These are phyloP conservation scores for Lagorchestes hirsutus DNA, from an alignment of 2,797 vertebrate genomes.

Conservation along the genomic window DNA sequence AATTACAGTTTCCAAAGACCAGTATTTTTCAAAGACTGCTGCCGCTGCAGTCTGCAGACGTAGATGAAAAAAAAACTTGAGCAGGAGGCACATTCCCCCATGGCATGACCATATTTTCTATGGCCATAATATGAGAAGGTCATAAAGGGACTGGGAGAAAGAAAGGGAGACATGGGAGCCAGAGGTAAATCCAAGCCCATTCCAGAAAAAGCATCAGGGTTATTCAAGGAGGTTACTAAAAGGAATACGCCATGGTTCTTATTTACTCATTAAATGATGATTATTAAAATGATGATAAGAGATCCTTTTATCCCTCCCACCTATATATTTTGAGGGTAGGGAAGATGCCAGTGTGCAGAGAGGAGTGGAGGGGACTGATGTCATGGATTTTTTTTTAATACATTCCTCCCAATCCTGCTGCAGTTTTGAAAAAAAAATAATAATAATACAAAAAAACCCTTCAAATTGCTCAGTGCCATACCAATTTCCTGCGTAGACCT, in stretches of 20 bases:
- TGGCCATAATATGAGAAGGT: slow-evolving; percentile 59
- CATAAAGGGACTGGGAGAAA: slow-evolving; percentile 75
- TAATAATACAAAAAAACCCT: slow-evolving; percentile 83
- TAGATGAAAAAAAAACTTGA: slow-evolving; percentile 57
- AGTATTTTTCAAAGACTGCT: slow-evolving; percentile 69
- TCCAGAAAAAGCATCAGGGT: slow-evolving; percentile 50
- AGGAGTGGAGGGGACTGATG: slow-evolving; percentile 76
- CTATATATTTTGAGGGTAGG: slow-evolving; percentile 52
- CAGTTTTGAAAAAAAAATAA: slow-evolving; percentile 82
- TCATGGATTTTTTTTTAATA: slow-evolving; percentile 48
- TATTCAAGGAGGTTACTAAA: slow-evolving; percentile 55
- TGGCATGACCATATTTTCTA: slow-evolving; percentile 74
- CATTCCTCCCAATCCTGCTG: slow-evolving; percentile 80
- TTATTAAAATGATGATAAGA: slow-evolving; percentile 68
- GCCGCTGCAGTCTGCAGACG: slow-evolving; percentile 81
- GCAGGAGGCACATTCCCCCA: slow-evolving; percentile 72
- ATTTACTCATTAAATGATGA: slow-evolving; percentile 63
- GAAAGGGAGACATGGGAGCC: slow-evolving; percentile 56
- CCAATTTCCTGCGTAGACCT: slow-evolving; percentile 84
- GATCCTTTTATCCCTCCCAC: slow-evolving; percentile 66
- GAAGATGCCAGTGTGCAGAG: neutral
- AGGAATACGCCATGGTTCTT: slow-evolving; percentile 52
- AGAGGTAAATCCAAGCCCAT: slow-evolving; percentile 71
- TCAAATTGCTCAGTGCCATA: slow-evolving; percentile 82
- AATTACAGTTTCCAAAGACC: slow-evolving; percentile 70